Evolutionary conservation across 2,797 vertebrate genomes (phyloP).

Genomic region (Otolemur crassicaudatus): DNA sequence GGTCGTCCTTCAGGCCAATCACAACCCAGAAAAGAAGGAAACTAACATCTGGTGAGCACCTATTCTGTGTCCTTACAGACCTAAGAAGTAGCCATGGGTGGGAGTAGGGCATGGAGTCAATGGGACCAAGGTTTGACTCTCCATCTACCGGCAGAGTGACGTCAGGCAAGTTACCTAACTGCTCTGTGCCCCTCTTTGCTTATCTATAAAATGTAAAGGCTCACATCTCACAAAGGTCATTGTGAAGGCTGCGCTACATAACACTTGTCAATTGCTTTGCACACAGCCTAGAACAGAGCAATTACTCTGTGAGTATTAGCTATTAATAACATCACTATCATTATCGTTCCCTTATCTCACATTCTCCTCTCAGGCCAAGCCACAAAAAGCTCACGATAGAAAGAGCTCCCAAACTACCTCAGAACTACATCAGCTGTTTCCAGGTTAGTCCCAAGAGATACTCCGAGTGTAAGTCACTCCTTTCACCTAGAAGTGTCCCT

Average conservation of each 20-base stretch:
- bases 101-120: not conserved
- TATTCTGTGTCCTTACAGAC: not conserved
- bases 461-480: not conserved
- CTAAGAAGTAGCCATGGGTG: not conserved
- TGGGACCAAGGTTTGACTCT: not conserved
- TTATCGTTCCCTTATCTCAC: not conserved
- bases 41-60: not conserved
- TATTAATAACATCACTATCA: not conserved
- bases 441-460: not conserved
- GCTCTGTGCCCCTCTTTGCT: not conserved
- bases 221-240: not conserved
- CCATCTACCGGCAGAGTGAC: not conserved
- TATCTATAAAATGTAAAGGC: not conserved
- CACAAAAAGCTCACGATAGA: not conserved
- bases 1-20: not conserved
- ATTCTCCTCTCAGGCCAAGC: conserved; percentile 17
- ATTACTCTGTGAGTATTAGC: not conserved
- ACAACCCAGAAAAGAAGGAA: not conserved
- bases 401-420: not conserved
- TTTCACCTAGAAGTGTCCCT: not conserved
- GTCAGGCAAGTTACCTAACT: not conserved
- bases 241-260: not conserved
- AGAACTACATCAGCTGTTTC: not conserved
- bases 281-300: not conserved
- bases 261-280: not conserved